Conservation (phyloP, 2,888 invertebrate genomes). For the Suillia variegata region DNA sequence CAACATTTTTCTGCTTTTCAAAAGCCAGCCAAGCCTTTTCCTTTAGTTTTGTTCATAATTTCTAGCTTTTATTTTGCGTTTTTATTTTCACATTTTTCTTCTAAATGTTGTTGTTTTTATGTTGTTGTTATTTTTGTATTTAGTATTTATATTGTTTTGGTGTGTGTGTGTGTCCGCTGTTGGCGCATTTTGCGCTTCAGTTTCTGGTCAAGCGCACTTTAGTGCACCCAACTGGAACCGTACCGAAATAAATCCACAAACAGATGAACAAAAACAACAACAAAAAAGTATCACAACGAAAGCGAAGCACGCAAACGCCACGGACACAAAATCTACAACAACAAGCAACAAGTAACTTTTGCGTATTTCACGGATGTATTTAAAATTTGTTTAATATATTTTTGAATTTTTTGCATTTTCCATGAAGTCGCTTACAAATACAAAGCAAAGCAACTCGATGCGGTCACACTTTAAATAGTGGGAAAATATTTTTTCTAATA, state of each 20-base stretch:
- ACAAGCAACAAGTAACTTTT: no score
- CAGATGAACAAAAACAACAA: conserved; percentile 23
- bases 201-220: conserved; percentile 52
- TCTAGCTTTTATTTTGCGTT: conserved; percentile 11
- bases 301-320: background rate
- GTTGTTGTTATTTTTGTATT: conserved; percentile 19
- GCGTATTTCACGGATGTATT: no score
- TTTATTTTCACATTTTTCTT: background rate
- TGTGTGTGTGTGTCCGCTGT: background rate
- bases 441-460: no score
- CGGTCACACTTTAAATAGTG: no score
- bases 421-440: no score
- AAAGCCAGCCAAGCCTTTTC: conserved; percentile 4
- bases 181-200: conserved; percentile 40
- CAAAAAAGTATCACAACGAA: conserved; percentile 6
- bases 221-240: conserved; percentile 44
- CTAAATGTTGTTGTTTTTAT: conserved; percentile 30
- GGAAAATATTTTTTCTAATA: no score
- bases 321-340: no score
- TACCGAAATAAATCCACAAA: no score
- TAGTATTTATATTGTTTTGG: conserved; percentile 1
- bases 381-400: no score
- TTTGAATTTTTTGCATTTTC: no score
- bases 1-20: no score
- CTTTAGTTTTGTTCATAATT: background rate